Percentiles rank a stretch among this genome's conserved stretches.
Conservation (phyloP, 2,797 vertebrate genomes). For the Pantherophis vulpinus region DNA sequence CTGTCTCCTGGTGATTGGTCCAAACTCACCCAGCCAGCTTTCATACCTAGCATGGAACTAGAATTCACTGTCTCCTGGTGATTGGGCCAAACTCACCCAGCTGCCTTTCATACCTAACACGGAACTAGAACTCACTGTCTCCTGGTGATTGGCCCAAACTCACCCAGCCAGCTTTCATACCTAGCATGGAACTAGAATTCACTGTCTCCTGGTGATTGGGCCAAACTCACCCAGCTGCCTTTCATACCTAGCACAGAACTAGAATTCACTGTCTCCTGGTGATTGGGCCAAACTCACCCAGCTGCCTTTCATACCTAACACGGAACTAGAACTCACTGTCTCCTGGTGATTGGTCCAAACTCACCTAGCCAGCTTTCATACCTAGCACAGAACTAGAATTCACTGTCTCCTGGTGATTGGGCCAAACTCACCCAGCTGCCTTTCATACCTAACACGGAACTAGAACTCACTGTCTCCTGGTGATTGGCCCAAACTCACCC, state of each 20-base stretch:
- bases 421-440: too few relatives aligned
- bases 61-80: too few relatives aligned
- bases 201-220: not conserved
- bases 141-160: not conserved
- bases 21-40: too few relatives aligned
- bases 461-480: not conserved
- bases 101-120: not conserved
- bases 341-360: not conserved
- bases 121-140: not conserved
- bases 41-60: too few relatives aligned
- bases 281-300: not conserved
- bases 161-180: not conserved
- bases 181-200: not conserved
- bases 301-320: not conserved
- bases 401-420: not conserved
- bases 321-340: not conserved
- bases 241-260: not conserved
- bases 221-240: fast-evolving
- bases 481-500: not conserved
- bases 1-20: too few relatives aligned
- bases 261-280: not conserved
- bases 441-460: fast-evolving
- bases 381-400: not conserved
- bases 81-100: too few relatives aligned
- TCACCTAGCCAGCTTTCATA: not conserved